A percentile compares a stretch with the other conserved stretches of the same genome.
Conservation (phyloP, 2,113 vertebrate genomes). For the Hucho hucho region DNA sequence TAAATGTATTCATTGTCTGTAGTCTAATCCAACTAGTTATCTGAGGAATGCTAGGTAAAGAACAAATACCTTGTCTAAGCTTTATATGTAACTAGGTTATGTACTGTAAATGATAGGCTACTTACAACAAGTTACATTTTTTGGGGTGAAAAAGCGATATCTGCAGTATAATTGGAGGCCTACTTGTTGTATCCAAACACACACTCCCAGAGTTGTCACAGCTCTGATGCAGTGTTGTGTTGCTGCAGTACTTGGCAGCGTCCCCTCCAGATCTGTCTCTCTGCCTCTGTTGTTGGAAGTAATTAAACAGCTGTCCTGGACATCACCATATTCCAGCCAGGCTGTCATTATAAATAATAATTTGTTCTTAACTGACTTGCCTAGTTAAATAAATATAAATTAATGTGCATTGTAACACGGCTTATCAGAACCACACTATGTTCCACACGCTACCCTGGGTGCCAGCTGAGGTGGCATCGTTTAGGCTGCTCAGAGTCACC, state of each 20-base stretch:
- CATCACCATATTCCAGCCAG: conserved; percentile 3
- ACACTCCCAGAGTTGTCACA: neutral
- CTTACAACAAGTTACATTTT: too few species aligned
- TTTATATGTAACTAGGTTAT: too few species aligned
- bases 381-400: too few species aligned
- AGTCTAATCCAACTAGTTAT: too few species aligned
- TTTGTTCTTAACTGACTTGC: too few species aligned
- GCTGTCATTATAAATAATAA: too few species aligned
- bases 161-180: too few species aligned
- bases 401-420: conserved; percentile 4
- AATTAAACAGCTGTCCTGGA: conserved; percentile 22
- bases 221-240: neutral
- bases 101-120: too few species aligned
- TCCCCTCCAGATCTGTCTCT: neutral
- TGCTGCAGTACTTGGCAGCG: conserved; percentile 4
- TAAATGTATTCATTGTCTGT: too few species aligned
- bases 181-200: neutral
- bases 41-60: too few species aligned
- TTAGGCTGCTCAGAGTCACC: neutral
- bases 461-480: neutral
- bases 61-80: too few species aligned
- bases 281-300: conserved; percentile 11
- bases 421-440: neutral
- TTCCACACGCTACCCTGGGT: neutral
- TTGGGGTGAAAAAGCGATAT: too few species aligned